phyloP scores from a whole-genome alignment of 2,888 invertebrate genomes.

The Troglohyphantes excavatus region DNA sequence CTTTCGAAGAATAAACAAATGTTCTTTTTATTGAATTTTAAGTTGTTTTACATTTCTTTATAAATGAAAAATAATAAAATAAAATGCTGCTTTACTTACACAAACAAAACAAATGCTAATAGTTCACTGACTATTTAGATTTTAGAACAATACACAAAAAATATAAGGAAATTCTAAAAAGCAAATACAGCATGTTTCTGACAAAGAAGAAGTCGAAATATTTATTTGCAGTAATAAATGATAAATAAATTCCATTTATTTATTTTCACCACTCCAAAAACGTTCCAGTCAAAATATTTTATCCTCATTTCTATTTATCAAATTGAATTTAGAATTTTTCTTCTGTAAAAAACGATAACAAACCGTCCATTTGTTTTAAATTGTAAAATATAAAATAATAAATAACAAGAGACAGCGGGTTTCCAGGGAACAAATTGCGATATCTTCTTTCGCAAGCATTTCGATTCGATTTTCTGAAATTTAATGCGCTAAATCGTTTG shows the following conservation, averaged over 20 bases:
- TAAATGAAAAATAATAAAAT: too few relatives aligned
- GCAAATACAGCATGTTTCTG: neutral
- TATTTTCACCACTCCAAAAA: neutral
- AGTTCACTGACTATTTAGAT: too few relatives aligned
- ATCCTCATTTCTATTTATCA: constrained; percentile 1
- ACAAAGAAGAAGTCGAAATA: neutral
- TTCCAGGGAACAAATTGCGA: neutral
- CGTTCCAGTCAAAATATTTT: neutral
- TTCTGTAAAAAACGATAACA: neutral
- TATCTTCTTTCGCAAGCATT: neutral
- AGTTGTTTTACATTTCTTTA: too few relatives aligned
- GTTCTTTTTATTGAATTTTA: too few relatives aligned
- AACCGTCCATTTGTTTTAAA: constrained; percentile 1
- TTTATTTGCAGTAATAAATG: too few relatives aligned
- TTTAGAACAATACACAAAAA: too few relatives aligned
- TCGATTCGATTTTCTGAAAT: neutral
- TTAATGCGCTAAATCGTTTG: neutral
- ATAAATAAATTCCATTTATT: neutral
- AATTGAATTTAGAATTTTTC: neutral
- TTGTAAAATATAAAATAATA: neutral
- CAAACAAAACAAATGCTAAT: too few relatives aligned
- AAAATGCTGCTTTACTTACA: too few relatives aligned
- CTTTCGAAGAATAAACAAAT: too few relatives aligned
- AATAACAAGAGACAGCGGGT: neutral
- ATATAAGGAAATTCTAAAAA: too few relatives aligned